phyloP scores from a whole-genome alignment of 2,797 vertebrate genomes.

The Erpetoichthys calabaricus region DNA sequence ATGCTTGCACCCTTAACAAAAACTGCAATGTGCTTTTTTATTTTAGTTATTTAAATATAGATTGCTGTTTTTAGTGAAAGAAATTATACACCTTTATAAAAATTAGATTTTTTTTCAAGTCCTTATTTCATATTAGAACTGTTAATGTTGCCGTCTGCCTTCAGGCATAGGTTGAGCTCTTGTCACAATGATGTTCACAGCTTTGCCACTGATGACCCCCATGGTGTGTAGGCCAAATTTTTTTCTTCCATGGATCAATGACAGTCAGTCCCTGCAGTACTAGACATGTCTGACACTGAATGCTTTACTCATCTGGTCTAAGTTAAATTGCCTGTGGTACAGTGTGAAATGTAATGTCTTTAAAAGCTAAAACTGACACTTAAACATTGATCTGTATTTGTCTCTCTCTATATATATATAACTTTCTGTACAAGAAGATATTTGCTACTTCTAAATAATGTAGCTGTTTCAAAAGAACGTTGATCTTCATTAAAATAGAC shows the following conservation, averaged over 20 bases:
- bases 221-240: not conserved
- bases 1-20: too few relatives aligned
- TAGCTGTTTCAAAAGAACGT: not conserved
- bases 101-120: too few relatives aligned
- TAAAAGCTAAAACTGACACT: conserved; percentile 5
- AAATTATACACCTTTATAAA: too few relatives aligned
- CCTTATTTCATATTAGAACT: not conserved
- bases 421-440: not conserved
- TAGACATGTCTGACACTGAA: conserved; percentile 27
- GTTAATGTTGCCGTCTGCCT: not conserved
- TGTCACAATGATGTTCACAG: conserved; percentile 18
- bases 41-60: too few relatives aligned
- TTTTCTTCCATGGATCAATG: conserved; percentile 30
- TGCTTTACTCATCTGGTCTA: conserved; percentile 18
- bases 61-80: too few relatives aligned
- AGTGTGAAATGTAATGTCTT: conserved; percentile 4
- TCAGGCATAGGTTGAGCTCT: not conserved
- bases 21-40: too few relatives aligned
- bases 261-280: conserved; percentile 36
- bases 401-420: not conserved
- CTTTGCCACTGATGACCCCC: conserved; percentile 9
- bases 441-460: not conserved
- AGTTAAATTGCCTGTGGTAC: conserved; percentile 12
- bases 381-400: conserved; percentile 7
- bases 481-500: conserved; percentile 25